Evolutionary conservation across 2,113 vertebrate genomes (phyloP).

Genomic region (Percina caprodes): DNA sequence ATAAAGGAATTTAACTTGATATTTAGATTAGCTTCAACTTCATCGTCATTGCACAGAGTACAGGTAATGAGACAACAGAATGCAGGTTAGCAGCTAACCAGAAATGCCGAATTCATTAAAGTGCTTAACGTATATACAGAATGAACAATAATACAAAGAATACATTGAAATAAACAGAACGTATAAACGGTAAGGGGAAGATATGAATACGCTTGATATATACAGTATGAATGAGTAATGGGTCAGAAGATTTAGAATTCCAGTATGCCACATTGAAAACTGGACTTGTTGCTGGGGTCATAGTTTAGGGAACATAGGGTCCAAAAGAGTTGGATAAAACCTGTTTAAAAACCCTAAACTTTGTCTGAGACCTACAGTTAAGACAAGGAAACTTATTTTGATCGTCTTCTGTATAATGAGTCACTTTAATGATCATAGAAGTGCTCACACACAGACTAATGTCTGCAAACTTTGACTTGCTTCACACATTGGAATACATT

Average conservation of each 20-base stretch:
- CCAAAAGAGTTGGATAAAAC: not conserved
- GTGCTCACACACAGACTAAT: not conserved
- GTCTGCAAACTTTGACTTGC: conserved; percentile 16
- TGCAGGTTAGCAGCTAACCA: too few relatives aligned
- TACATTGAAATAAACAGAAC: too few relatives aligned
- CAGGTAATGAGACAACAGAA: too few relatives aligned
- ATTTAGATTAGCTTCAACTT: too few relatives aligned
- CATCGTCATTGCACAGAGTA: too few relatives aligned
- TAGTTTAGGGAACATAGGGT: not conserved
- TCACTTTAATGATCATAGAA: not conserved
- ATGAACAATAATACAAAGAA: too few relatives aligned
- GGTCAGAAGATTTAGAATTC: not conserved
- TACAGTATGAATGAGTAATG: not conserved
- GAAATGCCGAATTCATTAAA: too few relatives aligned
- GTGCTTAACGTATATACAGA: too few relatives aligned
- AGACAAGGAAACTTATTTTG: not conserved
- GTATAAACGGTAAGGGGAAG: too few relatives aligned
- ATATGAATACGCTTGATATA: too few relatives aligned
- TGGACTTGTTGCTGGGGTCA: not conserved
- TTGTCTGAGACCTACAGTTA: not conserved
- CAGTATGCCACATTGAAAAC: not conserved
- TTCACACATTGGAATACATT: conserved; percentile 34
- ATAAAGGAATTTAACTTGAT: not conserved
- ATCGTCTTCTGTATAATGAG: not conserved
- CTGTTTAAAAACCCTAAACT: not conserved